Conservation (phyloP, 2,113 vertebrate species). For the Cyprinodon variegatus region DNA sequence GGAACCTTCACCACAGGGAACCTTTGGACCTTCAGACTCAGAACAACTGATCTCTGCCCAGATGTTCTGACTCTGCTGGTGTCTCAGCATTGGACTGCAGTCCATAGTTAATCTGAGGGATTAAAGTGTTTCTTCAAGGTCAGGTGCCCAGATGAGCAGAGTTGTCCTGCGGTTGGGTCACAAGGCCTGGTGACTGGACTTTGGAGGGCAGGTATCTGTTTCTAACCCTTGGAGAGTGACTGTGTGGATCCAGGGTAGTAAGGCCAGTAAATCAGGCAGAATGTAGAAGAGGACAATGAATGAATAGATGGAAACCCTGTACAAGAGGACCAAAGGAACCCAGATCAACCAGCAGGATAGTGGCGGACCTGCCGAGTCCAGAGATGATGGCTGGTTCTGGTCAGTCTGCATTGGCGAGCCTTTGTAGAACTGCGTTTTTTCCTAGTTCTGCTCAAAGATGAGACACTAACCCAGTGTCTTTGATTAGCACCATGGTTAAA, state of each 20-base stretch:
- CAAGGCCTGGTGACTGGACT: neutral
- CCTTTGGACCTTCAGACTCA: too few relatives aligned
- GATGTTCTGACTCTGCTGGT: neutral
- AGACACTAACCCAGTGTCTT: too few relatives aligned
- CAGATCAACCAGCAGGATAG: neutral
- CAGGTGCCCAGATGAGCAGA: neutral
- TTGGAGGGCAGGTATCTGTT: neutral
- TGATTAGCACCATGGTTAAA: neutral
- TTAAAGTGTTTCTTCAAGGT: neutral
- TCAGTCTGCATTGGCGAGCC: too few relatives aligned
- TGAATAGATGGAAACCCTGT: slow-evolving; percentile 42
- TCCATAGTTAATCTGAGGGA: neutral
- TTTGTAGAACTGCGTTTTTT: too few relatives aligned
- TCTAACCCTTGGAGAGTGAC: neutral
- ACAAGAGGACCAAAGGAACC: slow-evolving; percentile 20
- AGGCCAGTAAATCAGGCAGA: slow-evolving; percentile 33
- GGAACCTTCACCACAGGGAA: neutral
- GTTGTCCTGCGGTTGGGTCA: neutral
- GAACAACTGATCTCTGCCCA: neutral
- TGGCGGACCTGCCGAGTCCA: neutral
- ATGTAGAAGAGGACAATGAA: slow-evolving; percentile 28
- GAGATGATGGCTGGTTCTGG: too few relatives aligned
- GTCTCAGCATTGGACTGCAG: neutral
- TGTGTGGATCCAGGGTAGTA: neutral
- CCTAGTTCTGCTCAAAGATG: too few relatives aligned